Conservation (phyloP, 2,888 invertebrate species). For the Melipona bicolor region DNA sequence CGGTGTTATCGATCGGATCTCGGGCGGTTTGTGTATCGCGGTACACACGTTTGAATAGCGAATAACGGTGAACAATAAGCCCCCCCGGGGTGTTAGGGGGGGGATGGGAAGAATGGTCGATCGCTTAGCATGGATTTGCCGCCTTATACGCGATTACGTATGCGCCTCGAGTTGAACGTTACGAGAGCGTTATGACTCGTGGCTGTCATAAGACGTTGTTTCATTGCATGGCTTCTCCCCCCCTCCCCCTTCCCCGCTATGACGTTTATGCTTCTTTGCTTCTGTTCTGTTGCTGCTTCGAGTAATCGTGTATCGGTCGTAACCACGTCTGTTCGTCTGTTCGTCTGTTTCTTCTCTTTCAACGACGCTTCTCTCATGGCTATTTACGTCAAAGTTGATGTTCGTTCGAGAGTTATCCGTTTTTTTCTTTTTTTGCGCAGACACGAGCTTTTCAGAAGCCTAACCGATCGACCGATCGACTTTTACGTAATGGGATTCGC, state of each 20-base stretch:
- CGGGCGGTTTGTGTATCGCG: conserved; percentile 10
- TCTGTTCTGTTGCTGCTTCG: neutral
- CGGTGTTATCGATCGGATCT: conserved; percentile 45
- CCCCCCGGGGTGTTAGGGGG: too few relatives aligned
- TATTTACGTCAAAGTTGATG: neutral
- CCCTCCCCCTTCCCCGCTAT: neutral
- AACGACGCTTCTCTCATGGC: neutral
- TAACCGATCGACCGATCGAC: too few relatives aligned
- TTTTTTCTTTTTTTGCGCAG: too few relatives aligned
- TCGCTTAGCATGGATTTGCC: conserved; percentile 58
- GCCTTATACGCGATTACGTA: conserved; percentile 58
- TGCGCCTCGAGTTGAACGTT: conserved; percentile 48
- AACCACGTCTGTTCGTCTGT: conserved; percentile 1
- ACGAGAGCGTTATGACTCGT: conserved; percentile 54
- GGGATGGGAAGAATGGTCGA: neutral
- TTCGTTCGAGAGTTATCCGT: neutral
- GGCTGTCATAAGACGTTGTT: conserved; percentile 53
- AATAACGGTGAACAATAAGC: neutral
- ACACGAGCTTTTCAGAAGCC: too few relatives aligned
- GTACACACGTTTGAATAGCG: conserved; percentile 51
- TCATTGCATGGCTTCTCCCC: conserved; percentile 50
- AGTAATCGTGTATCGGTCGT: conserved; percentile 37
- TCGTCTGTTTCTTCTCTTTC: neutral
- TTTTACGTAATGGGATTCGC: too few relatives aligned
- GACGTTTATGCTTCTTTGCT: conserved; percentile 13